phyloP scores from a whole-genome alignment of 2,888 invertebrate species.

The Hydrotaea cyrtoneurina region DNA sequence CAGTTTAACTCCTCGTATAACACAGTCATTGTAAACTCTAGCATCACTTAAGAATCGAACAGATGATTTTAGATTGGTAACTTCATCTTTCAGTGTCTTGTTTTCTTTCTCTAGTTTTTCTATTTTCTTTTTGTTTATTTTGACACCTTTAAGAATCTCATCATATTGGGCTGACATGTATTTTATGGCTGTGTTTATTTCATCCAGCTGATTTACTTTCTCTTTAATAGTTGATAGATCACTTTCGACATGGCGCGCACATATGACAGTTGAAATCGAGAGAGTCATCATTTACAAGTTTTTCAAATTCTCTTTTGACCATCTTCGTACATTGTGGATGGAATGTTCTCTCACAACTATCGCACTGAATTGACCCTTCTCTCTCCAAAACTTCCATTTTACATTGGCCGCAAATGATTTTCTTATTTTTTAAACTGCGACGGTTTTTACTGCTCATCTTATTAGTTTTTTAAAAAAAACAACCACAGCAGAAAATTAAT shows the following conservation, averaged over 20 bases:
- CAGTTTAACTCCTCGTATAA: constrained; percentile 11
- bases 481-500: too few species aligned
- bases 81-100: too few species aligned
- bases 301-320: too few species aligned
- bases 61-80: too few species aligned
- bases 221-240: background rate
- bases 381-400: background rate
- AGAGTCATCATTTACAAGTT: too few species aligned
- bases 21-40: constrained; percentile 27
- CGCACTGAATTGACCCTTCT: background rate
- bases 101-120: too few species aligned
- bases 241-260: background rate
- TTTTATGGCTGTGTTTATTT: constrained; percentile 4
- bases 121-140: too few species aligned
- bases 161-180: constrained; percentile 20
- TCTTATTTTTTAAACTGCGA: background rate
- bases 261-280: too few species aligned
- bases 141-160: constrained; percentile 22
- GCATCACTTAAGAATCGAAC: constrained; percentile 11
- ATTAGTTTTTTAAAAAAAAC: too few species aligned
- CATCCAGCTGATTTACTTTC: constrained; percentile 11
- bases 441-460: background rate
- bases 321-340: too few species aligned
- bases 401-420: constrained; percentile 11
- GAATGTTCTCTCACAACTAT: background rate